Evolutionary conservation across 30 jellyfish, hydroid and myxozoan species (phyloP).

Genomic region (Cassiopea xamachana): DNA sequence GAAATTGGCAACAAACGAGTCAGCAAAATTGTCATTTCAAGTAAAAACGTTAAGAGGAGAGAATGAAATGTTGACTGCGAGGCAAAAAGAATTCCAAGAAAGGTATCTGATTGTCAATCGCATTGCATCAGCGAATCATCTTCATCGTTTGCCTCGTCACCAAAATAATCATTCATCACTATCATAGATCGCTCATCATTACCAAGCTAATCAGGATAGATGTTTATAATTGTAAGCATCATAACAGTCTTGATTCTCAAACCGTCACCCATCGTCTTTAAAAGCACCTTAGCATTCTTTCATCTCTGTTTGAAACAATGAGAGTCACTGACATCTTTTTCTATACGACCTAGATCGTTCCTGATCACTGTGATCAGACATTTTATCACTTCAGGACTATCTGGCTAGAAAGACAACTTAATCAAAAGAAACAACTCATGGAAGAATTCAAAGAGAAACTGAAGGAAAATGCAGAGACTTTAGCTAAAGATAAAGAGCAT

Average conservation of each 20-base stretch:
- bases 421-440: conserved; percentile 73
- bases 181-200: too few species aligned
- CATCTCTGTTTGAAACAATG: too few species aligned
- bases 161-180: too few species aligned
- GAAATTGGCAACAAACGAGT: conserved; percentile 80
- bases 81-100: conserved; percentile 80
- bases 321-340: too few species aligned
- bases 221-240: too few species aligned
- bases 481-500: conserved; percentile 56
- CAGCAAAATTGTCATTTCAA: conserved; percentile 82
- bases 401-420: conserved; percentile 65
- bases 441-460: conserved; percentile 77
- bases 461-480: conserved; percentile 36
- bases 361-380: not conserved
- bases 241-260: not conserved
- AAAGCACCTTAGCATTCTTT: too few species aligned
- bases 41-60: conserved; percentile 87
- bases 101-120: conserved; percentile 27
- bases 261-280: not conserved
- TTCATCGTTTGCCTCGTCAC: not conserved
- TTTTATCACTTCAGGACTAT: conserved; percentile 39
- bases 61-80: conserved; percentile 83
- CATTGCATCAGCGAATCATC: not conserved
- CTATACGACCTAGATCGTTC: not conserved
- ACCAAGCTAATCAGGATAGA: too few species aligned